Base-by-base conservation (phyloP, 2,797 vertebrate species). In the Yasuhikotakia modesta region DNA sequence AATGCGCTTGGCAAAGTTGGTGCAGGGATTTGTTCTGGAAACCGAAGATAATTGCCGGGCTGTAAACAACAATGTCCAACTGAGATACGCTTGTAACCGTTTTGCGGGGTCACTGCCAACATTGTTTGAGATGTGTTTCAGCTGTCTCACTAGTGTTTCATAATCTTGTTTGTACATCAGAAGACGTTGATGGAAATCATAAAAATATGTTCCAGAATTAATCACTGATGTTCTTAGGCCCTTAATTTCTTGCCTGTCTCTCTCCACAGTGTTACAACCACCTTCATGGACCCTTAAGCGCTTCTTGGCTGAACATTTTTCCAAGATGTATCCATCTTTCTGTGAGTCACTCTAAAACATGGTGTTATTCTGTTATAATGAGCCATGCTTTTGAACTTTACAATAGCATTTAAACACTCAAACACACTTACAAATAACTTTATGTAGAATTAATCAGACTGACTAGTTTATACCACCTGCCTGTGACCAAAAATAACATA, bases 21-120 rank as follows among this genome's bases (percentile, higher is more conserved):
- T n/a, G 30, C 53, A 81, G 79, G 65, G 74, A 79, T 81, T 85
- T 83, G 71, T 81, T 77, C 81, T 78, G 77, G 74, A 86, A 86
- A 78, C 65, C 50, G 48, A 81, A 85, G 64, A 82, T 85, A 79
- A 81, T 82, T 79, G 68, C 73, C 46, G 55, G 67, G 50, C 79
- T 64, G 66, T 22, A 74, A 66, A 76, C 16, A 75, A 73, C 55
- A 45, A 27, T 16, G 17, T 68, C 17, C 57, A 70, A 57, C 45
- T 48, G 71, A 82, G 64, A 50, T 74, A 82, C 2, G 43, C 55
- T 69, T 70, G 60, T 66, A 79, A 73, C 48, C 8, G 35, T 16
- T 67, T 81, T 50, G 73, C 24, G 65, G 77, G 78, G 61, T 80
- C 70, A 79, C 48, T 48, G 73, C 45, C 72, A 68, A 22, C 63